Percentiles rank a stretch among this genome's conserved stretches.
Conservation (phyloP, 2,113 vertebrate species). For the Sceloporus undulatus region DNA sequence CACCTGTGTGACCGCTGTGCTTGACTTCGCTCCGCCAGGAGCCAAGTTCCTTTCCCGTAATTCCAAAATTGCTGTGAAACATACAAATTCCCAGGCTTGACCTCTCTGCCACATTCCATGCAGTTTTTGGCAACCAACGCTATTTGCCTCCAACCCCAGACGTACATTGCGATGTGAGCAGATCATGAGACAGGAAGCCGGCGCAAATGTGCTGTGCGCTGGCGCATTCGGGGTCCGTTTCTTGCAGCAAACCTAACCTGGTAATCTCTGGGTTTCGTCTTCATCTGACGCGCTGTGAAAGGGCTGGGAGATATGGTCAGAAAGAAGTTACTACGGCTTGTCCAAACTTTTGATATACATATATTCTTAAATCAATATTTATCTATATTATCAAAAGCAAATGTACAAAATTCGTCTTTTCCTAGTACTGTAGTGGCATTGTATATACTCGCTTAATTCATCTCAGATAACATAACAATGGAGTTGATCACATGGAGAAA, state of each 20-base stretch:
- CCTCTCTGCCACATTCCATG: slow-evolving; percentile 65
- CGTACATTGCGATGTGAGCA: background rate
- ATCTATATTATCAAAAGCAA: too few relatives aligned
- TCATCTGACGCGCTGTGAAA: too few relatives aligned
- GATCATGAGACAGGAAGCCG: slow-evolving; percentile 27
- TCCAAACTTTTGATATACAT: background rate
- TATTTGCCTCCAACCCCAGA: slow-evolving; percentile 54
- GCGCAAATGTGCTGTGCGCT: slow-evolving; percentile 5
- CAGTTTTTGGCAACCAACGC: slow-evolving; percentile 45
- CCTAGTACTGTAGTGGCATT: too few relatives aligned
- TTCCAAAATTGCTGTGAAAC: slow-evolving; percentile 64
- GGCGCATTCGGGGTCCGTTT: slow-evolving; percentile 25
- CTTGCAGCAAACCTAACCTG: slow-evolving; percentile 42
- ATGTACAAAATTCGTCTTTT: too few relatives aligned
- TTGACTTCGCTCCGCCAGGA: slow-evolving; percentile 24
- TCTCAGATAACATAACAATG: too few relatives aligned
- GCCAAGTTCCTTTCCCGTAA: slow-evolving; percentile 72
- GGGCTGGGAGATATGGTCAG: too few relatives aligned
- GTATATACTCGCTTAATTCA: too few relatives aligned
- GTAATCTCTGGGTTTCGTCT: too few relatives aligned
- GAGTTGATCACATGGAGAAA: too few relatives aligned
- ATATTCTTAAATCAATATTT: too few relatives aligned
- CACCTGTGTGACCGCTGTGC: slow-evolving; percentile 59
- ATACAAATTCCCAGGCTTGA: slow-evolving; percentile 66
- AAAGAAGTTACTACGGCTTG: background rate